phyloP scores from a whole-genome alignment of 2,888 invertebrate species.

The Sinodicranocentrus sp. region DNA sequence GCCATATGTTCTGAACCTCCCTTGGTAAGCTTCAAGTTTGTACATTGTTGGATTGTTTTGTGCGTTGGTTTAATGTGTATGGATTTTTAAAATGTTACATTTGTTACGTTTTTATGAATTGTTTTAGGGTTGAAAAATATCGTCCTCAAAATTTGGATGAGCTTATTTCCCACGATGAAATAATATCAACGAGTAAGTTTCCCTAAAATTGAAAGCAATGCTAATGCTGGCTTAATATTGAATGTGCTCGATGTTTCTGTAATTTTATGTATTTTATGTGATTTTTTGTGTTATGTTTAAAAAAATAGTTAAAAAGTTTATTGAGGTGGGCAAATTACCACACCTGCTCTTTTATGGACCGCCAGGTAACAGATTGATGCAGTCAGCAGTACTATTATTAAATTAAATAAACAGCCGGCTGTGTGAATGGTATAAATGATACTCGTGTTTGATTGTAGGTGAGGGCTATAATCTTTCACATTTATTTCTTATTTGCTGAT shows the following conservation, averaged over 20 bases:
- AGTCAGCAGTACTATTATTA: no score
- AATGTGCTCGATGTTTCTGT: no score
- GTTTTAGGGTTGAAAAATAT: slow-evolving; percentile 97
- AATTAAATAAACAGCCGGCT: no score
- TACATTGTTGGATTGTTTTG: neutral
- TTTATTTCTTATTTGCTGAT: no score
- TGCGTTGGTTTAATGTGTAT: neutral
- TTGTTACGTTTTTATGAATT: neutral
- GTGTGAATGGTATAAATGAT: no score
- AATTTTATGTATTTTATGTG: no score
- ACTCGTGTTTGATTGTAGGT: no score
- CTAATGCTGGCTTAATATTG: no score
- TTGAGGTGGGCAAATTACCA: slow-evolving; percentile 90
- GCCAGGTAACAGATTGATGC: slow-evolving; percentile 82
- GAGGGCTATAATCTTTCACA: no score
- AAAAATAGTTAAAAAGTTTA: slow-evolving; percentile 87
- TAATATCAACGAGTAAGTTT: slow-evolving; percentile 94
- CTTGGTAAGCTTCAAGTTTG: slow-evolving; percentile 66
- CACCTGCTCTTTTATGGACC: slow-evolving; percentile 97
- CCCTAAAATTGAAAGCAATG: no score
- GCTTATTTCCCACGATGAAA: slow-evolving; percentile 97
- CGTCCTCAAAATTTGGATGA: slow-evolving; percentile 94
- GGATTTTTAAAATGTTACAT: neutral
- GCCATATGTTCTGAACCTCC: slow-evolving; percentile 73
- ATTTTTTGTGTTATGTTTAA: neutral